A percentile compares a stretch with the other conserved stretches of the same genome.
Evolutionary conservation across 1,140 invertebrate genomes (phyloP).

Genomic region (Cheumatopsyche charites): DNA sequence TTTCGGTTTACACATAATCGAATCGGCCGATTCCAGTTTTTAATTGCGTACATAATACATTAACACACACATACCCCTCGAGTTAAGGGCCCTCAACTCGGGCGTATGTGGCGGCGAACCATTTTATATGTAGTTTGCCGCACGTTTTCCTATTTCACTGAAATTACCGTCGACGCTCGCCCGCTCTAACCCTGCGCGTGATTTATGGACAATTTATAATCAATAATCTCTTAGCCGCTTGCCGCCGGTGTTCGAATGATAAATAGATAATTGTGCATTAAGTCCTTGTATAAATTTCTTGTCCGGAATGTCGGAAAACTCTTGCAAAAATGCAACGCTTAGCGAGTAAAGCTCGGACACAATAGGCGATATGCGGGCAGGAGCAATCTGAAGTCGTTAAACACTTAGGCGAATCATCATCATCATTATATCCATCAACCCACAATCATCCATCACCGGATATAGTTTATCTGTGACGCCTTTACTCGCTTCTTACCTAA

Average conservation of each 20-base stretch:
- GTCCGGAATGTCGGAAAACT: too few species aligned
- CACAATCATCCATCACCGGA: slow-evolving; percentile 8
- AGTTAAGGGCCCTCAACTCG: too few species aligned
- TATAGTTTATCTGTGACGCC: not conserved
- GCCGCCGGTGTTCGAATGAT: slow-evolving; percentile 11
- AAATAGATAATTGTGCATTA: not conserved
- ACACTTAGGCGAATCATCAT: slow-evolving; percentile 2
- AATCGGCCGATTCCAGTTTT: too few species aligned
- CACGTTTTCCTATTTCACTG: slow-evolving; percentile 16
- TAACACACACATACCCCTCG: too few species aligned
- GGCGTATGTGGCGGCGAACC: too few species aligned
- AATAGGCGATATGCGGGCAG: not conserved
- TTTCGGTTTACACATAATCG: too few species aligned
- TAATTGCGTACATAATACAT: too few species aligned
- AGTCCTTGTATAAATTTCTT: too few species aligned
- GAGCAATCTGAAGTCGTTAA: not conserved
- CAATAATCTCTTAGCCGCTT: slow-evolving; percentile 7
- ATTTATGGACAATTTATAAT: slow-evolving; percentile 23
- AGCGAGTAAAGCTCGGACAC: too few species aligned
- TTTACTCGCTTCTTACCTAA: not conserved
- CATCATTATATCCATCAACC: slow-evolving; percentile 8
- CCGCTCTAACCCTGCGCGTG: not conserved
- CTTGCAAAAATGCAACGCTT: too few species aligned
- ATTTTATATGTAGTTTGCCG: not conserved
- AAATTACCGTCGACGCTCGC: not conserved